Evolutionary conservation across 1,140 invertebrate genomes (phyloP).

Genomic region (Maconellicoccus hirsutus): DNA sequence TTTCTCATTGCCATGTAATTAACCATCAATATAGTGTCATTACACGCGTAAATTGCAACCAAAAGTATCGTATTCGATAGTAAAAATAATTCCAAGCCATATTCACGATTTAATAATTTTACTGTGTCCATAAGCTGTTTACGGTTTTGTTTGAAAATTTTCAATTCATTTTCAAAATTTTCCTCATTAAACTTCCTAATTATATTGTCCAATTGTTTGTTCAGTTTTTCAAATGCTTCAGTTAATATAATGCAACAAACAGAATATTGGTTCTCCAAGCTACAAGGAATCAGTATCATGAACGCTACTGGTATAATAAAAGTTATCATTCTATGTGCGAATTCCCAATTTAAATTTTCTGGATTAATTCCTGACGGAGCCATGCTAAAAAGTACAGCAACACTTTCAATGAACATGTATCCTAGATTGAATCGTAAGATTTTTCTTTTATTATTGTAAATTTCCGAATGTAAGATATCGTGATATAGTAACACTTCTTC

Average conservation of each 20-base stretch:
- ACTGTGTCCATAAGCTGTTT: background rate
- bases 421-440: background rate
- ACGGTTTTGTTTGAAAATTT: background rate
- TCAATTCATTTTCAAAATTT: background rate
- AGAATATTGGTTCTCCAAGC: background rate
- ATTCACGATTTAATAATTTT: constrained; percentile 6
- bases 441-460: background rate
- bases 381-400: background rate
- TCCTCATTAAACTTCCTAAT: background rate
- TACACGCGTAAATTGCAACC: background rate
- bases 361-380: background rate
- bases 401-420: background rate
- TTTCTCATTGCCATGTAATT: background rate
- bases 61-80: constrained; percentile 1
- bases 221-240: background rate
- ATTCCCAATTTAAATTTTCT: background rate
- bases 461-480: background rate
- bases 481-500: background rate
- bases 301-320: background rate
- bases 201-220: background rate
- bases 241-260: background rate
- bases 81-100: background rate
- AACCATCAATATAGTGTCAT: background rate
- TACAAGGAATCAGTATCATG: background rate
- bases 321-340: background rate